A percentile compares a stretch with the other conserved stretches of the same genome.
Evolutionary conservation across 1,140 invertebrate species (phyloP).

Genomic region (Antheraea mylitta): DNA sequence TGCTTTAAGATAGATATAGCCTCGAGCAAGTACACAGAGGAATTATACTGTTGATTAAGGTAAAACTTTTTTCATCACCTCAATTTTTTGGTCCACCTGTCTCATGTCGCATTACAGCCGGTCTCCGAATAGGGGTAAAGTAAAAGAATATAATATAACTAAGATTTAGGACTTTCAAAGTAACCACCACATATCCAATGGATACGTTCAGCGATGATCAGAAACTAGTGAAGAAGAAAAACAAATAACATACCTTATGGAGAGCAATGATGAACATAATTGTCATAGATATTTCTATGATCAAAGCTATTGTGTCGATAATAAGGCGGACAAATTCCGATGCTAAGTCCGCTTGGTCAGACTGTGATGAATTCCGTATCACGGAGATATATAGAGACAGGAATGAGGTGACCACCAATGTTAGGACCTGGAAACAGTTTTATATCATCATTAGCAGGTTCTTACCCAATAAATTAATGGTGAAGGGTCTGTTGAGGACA

Average conservation of each 20-base stretch:
- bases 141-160: no score
- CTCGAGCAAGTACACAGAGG: no score
- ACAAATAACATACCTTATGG: constrained; percentile 42
- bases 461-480: no score
- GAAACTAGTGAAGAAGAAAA: background rate
- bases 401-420: constrained; percentile 46
- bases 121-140: no score
- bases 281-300: constrained; percentile 52
- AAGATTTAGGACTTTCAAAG: no score
- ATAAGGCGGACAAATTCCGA: constrained; percentile 53
- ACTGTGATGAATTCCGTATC: constrained; percentile 29
- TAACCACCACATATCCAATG: no score
- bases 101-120: no score
- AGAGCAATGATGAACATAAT: constrained; percentile 56
- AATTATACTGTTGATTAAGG: no score
- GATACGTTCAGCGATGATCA: background rate
- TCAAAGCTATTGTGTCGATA: constrained; percentile 45
- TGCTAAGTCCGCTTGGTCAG: constrained; percentile 16
- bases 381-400: constrained; percentile 58
- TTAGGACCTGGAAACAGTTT: constrained; percentile 49
- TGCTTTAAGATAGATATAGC: no score
- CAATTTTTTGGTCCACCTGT: no score
- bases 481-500: no score
- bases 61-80: no score
- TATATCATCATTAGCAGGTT: background rate